Percentiles rank a stretch among this genome's conserved stretches.
Evolutionary conservation across 2,797 vertebrate species (phyloP).

Genomic region (Lithobates sylvaticus): DNA sequence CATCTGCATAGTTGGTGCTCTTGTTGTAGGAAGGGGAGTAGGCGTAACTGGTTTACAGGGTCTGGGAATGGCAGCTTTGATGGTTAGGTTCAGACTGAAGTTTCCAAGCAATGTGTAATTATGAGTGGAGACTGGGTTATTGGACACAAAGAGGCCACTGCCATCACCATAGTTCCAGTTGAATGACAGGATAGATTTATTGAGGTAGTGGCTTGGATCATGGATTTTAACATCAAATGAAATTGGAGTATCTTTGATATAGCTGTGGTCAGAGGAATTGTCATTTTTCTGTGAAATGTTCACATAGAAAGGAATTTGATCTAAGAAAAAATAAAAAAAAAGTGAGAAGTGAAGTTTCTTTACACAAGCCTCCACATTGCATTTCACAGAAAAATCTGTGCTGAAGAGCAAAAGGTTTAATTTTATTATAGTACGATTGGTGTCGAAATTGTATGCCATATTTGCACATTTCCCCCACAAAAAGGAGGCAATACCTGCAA

Average conservation of each 20-base stretch:
- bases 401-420: too few relatives aligned
- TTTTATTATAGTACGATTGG: too few relatives aligned
- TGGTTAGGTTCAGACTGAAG: slow-evolving; percentile 84
- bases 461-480: too few relatives aligned
- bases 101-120: slow-evolving; percentile 82
- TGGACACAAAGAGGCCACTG: slow-evolving; percentile 73
- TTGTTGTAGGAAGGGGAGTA: slow-evolving; percentile 2
- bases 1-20: not conserved
- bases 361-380: too few relatives aligned
- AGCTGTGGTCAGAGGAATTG: slow-evolving; percentile 82
- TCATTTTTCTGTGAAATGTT: slow-evolving; percentile 87
- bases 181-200: slow-evolving; percentile 83
- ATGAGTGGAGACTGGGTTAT: slow-evolving; percentile 81
- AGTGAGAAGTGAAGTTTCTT: too few relatives aligned
- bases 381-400: too few relatives aligned
- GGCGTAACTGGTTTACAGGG: slow-evolving; percentile 79
- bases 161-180: slow-evolving; percentile 92
- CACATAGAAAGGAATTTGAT: slow-evolving; percentile 89
- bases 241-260: slow-evolving; percentile 85
- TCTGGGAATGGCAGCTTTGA: slow-evolving; percentile 83
- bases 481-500: too few relatives aligned
- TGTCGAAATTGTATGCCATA: too few relatives aligned
- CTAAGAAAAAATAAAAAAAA: slow-evolving; percentile 69
- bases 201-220: slow-evolving; percentile 91
- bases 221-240: slow-evolving; percentile 85